Conservation (phyloP, 2,888 invertebrate species). For the Eilema depressum region DNA sequence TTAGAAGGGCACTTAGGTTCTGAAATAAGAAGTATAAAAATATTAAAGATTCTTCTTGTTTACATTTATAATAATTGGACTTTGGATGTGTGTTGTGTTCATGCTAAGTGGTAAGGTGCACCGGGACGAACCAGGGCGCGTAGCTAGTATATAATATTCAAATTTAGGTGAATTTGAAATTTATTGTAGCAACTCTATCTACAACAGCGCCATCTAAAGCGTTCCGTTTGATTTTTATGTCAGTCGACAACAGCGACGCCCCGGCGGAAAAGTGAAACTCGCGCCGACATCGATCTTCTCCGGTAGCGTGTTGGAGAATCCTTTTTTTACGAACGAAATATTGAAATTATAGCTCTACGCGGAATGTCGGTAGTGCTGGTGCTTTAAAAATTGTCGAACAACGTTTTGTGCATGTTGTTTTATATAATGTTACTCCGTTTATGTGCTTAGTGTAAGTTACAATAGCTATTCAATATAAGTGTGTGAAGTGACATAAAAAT, state of each 20-base stretch:
- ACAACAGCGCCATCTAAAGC: slow-evolving; percentile 67
- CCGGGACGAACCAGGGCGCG: neutral
- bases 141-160: neutral
- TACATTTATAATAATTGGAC: too few relatives aligned
- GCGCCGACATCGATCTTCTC: slow-evolving; percentile 82
- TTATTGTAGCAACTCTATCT: slow-evolving; percentile 53
- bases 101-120: too few relatives aligned
- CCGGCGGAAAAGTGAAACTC: slow-evolving; percentile 74
- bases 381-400: slow-evolving; percentile 71
- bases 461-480: slow-evolving; percentile 67
- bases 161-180: slow-evolving; percentile 16
- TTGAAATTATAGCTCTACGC: slow-evolving; percentile 73
- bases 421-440: slow-evolving; percentile 76
- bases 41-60: too few relatives aligned
- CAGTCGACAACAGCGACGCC: slow-evolving; percentile 62
- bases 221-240: slow-evolving; percentile 42
- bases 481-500: slow-evolving; percentile 75
- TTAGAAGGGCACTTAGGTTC: too few relatives aligned
- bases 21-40: too few relatives aligned
- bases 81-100: too few relatives aligned
- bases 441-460: slow-evolving; percentile 82
- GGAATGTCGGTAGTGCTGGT: slow-evolving; percentile 84
- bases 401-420: slow-evolving; percentile 77
- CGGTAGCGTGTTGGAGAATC: slow-evolving; percentile 74
- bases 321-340: slow-evolving; percentile 78